Evolutionary conservation across 2,113 vertebrate genomes (phyloP), one percentile per base, ranked within the genome.

Genomic region (Zosterops lateralis): DNA sequence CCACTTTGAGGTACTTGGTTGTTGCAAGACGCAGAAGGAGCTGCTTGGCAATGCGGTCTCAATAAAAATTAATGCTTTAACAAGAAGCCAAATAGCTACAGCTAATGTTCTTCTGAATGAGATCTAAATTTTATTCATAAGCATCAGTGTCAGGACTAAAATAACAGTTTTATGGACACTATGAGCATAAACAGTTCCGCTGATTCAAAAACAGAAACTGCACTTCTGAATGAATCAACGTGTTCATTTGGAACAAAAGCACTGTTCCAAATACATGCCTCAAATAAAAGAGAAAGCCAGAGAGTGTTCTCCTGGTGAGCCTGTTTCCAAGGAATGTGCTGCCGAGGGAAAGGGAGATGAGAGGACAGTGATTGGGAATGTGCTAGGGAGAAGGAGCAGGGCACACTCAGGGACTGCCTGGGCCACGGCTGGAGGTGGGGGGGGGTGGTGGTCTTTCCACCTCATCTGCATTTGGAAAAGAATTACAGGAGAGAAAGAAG

Each of bases 141-240:
- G 93, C 97, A 89, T 96, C 92, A 67, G 92, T 92, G 94, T 96
- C 95, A 89, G 87, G 84, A 88, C 89, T 96, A 95, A 97, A 98
- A 96, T 91, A 96, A 96, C 94, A 96, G 88, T 95, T 97, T 96
- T 94, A 96, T 93, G 92, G 96, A 96, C 89, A 84, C 92, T 11
- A 32, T 47, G 83, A 92, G 78, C 88, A 87, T 77, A 95, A 96
- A 95, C 76, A 94, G 92, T 75, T 56, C 70, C 4, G 47, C 85
- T 71, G 92, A 95, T 83, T 95, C 90, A 75, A 93, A 93, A 75
- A 36, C 94, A 95, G 82, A 89, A 87, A 92, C 90, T 62, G 88
- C 90, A 74, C 81, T 87, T 80, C 76, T 62, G 83, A 96, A 96
- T 91, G 94, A 95, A 85, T 91, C 91, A 62, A 80, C 75, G 71